Evolutionary conservation across 2,797 vertebrate genomes (phyloP).

Genomic region (Sebastes hubbsi): DNA sequence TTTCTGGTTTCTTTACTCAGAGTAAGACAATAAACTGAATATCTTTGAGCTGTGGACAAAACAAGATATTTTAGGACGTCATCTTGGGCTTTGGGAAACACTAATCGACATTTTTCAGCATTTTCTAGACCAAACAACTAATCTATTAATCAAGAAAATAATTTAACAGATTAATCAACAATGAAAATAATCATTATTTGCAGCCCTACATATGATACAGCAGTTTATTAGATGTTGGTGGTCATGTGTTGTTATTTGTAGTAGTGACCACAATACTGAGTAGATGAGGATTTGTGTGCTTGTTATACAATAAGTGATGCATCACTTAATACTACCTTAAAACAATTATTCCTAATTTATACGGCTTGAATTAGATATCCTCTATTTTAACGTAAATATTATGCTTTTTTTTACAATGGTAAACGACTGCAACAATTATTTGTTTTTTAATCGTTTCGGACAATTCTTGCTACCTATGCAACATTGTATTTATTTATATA

Average conservation of each 20-base stretch:
- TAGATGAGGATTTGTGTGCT: neutral
- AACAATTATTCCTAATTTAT: neutral
- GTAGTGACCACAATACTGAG: neutral
- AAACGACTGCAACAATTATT: neutral
- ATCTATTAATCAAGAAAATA: rapidly evolving
- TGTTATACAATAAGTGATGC: neutral
- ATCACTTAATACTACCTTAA: neutral
- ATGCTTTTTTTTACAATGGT: neutral
- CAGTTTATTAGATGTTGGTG: neutral
- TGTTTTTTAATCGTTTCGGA: neutral
- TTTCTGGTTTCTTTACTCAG: too few species aligned
- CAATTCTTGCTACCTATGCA: neutral
- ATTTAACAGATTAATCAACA: too few species aligned
- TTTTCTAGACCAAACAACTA: too few species aligned
- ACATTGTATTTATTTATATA: neutral
- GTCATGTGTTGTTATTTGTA: neutral
- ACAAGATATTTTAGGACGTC: too few species aligned
- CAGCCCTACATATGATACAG: too few species aligned
- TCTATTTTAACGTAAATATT: neutral
- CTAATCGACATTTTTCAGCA: too few species aligned
- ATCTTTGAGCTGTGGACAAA: too few species aligned
- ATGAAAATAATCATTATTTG: too few species aligned
- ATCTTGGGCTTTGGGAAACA: too few species aligned
- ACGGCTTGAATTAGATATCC: neutral
- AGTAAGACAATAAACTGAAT: too few species aligned